A percentile compares a stretch with the other conserved stretches of the same genome.
These are phyloP conservation scores for Syndactyla subalaris DNA, from an alignment of 2,797 vertebrate genomes.

Conservation along the genomic window DNA sequence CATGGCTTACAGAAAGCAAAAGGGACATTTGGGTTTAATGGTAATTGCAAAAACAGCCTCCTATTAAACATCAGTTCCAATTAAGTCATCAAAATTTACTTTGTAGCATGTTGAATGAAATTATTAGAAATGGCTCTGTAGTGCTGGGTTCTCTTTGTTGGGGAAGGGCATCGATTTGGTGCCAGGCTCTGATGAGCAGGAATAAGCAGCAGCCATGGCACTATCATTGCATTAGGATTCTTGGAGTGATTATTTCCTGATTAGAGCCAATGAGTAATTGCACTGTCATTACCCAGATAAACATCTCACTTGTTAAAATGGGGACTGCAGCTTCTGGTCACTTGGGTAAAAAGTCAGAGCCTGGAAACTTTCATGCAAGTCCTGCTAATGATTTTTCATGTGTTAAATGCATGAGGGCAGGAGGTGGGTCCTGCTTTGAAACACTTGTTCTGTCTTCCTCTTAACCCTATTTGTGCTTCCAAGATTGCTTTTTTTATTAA, in stretches of 20 bases:
- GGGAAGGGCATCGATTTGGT: neutral
- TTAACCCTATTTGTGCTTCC: neutral
- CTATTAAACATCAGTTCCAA: slow-evolving; percentile 9
- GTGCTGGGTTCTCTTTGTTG: neutral
- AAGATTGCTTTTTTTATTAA: neutral
- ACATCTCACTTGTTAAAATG: neutral
- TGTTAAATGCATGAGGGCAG: neutral
- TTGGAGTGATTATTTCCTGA: neutral
- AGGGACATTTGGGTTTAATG: neutral
- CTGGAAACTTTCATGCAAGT: neutral
- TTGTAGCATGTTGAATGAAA: neutral
- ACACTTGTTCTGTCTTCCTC: neutral
- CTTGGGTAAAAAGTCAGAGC: neutral
- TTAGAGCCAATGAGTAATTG: neutral
- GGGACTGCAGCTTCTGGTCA: neutral
- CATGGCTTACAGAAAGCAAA: neutral
- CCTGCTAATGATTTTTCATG: accelerated
- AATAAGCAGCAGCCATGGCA: neutral
- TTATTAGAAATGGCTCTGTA: neutral
- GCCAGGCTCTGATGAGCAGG: neutral
- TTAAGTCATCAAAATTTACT: slow-evolving; percentile 3
- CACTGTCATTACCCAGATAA: neutral
- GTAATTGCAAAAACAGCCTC: neutral
- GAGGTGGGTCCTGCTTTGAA: neutral
- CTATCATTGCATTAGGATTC: neutral